Evolutionary conservation across 2,113 vertebrate species (phyloP).

Genomic region (Columba janthina): DNA sequence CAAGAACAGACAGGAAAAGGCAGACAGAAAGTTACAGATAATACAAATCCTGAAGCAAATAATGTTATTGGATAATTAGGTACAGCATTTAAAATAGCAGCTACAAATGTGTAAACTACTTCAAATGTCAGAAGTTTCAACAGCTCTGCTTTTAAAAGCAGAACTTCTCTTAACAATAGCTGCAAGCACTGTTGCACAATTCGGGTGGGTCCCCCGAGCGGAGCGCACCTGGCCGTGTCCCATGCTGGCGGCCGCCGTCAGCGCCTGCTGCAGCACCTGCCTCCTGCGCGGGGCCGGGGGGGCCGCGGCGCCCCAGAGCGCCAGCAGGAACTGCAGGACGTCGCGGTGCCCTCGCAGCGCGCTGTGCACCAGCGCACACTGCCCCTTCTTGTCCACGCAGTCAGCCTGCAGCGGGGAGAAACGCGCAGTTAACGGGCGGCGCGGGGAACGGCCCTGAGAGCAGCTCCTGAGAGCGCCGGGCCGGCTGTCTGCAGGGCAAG

Average conservation of each 20-base stretch:
- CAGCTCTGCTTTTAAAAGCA: not conserved
- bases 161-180: not conserved
- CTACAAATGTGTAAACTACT: not conserved
- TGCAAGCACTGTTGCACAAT: not conserved
- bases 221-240: constrained; percentile 88
- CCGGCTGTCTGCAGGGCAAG: no score
- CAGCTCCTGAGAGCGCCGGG: not conserved
- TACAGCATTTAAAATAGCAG: not conserved
- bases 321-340: constrained; percentile 86
- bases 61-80: not conserved
- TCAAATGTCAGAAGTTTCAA: not conserved
- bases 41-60: not conserved
- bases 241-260: constrained; percentile 95
- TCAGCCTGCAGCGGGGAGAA: constrained; percentile 78
- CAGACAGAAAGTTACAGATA: not conserved
- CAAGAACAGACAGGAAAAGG: not conserved
- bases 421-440: not conserved
- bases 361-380: constrained; percentile 92
- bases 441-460: not conserved
- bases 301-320: no score
- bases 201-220: not conserved
- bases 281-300: constrained; percentile 68
- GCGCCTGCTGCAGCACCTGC: constrained; percentile 89
- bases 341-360: constrained; percentile 88
- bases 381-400: constrained; percentile 92